Evolutionary conservation across 2,888 invertebrate genomes (phyloP).

Genomic region (Germaria angustata): DNA sequence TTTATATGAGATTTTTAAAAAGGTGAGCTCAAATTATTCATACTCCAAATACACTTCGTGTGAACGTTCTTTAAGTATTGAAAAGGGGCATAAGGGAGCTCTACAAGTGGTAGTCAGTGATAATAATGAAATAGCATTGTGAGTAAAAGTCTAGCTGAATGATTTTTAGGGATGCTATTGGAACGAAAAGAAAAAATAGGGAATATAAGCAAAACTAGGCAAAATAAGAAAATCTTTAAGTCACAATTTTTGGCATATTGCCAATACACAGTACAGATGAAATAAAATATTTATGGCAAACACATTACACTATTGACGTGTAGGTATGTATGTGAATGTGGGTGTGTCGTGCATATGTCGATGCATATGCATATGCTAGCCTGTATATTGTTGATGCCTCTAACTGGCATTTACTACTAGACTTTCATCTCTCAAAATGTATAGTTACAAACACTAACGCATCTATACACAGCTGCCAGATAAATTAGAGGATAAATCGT

Average conservation of each 20-base stretch:
- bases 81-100: background rate
- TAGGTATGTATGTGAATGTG: background rate
- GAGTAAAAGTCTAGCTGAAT: background rate
- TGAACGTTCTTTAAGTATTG: background rate
- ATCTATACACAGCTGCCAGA: too few species aligned
- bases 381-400: conserved; percentile 11
- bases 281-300: conserved; percentile 49
- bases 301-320: conserved; percentile 3
- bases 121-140: background rate
- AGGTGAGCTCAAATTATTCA: too few species aligned
- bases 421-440: conserved; percentile 7
- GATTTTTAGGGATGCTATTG: conserved; percentile 38
- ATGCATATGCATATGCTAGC: background rate
- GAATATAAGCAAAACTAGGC: conserved; percentile 3
- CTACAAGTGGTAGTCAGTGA: background rate
- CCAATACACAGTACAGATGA: conserved; percentile 36
- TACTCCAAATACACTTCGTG: too few species aligned
- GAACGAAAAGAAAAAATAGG: background rate
- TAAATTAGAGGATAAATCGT: too few species aligned
- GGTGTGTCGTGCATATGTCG: background rate
- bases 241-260: conserved; percentile 49
- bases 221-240: conserved; percentile 35
- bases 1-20: too few species aligned
- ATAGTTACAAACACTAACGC: background rate
- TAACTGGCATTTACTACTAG: conserved; percentile 18